Conservation (phyloP, 2,113 vertebrate species). For the Pongo abelii region DNA sequence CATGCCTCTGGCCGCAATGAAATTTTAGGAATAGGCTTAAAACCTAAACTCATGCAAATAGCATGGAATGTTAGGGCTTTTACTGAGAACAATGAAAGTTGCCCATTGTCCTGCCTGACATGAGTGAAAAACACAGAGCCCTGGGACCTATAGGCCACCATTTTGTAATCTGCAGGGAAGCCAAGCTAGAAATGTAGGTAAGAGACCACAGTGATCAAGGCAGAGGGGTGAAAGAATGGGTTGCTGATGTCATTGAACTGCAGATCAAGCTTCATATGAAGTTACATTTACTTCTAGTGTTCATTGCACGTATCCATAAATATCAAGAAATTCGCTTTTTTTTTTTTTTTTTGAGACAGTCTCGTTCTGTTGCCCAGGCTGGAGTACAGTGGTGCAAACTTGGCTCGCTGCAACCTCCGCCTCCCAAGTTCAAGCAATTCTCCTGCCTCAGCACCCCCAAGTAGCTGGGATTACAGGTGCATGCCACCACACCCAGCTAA, state of each 20-base stretch:
- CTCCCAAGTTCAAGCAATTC: too few species aligned
- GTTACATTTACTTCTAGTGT: background rate
- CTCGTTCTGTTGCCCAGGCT: too few species aligned
- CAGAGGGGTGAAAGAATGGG: background rate
- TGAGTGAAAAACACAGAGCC: background rate
- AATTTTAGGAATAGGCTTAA: background rate
- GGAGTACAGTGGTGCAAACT: too few species aligned
- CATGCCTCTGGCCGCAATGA: background rate
- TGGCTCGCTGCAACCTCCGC: fast-evolving
- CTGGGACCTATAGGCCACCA: background rate
- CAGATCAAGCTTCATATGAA: background rate
- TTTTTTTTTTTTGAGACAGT: too few species aligned
- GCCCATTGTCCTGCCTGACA: background rate
- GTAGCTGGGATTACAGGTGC: too few species aligned
- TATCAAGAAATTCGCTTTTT: background rate
- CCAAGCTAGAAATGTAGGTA: background rate
- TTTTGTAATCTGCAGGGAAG: background rate
- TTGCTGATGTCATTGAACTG: background rate
- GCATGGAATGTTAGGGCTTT: background rate
- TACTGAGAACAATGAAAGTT: background rate
- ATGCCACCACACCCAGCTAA: too few species aligned
- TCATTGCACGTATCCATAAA: background rate
- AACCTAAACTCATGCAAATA: background rate
- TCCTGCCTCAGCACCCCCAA: too few species aligned
- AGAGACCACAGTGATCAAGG: background rate